Conservation (phyloP, 2,888 invertebrate genomes). For the Microdon myrmicae region DNA sequence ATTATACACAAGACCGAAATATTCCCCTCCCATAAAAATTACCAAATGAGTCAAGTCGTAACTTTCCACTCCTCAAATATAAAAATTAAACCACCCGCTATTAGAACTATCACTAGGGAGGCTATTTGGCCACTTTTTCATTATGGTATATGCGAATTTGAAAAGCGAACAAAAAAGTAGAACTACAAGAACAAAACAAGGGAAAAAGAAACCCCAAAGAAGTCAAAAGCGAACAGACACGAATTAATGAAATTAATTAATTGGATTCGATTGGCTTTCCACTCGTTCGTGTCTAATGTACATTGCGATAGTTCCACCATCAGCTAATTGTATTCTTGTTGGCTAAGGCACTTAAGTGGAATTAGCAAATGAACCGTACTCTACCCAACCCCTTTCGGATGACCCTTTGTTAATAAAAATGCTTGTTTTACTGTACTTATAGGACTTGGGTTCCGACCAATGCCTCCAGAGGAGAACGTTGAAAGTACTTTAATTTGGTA, state of each 20-base stretch:
- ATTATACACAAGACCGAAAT: too few species aligned
- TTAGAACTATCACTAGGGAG: too few species aligned
- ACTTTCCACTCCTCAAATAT: too few species aligned
- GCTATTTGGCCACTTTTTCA: too few species aligned
- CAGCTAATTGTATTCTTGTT: not conserved
- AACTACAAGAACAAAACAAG: too few species aligned
- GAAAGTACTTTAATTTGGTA: slow-evolving; percentile 98
- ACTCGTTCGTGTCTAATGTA: not conserved
- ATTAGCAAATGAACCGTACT: not conserved
- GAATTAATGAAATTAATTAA: slow-evolving; percentile 58
- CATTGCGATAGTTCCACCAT: not conserved
- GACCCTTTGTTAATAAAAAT: not conserved
- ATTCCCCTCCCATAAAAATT: too few species aligned
- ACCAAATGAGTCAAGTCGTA: too few species aligned
- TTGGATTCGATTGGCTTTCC: slow-evolving; percentile 54
- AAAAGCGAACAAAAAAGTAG: too few species aligned
- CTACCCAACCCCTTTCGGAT: not conserved
- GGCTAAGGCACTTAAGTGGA: slow-evolving; percentile 9
- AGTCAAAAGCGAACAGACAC: slow-evolving; percentile 5
- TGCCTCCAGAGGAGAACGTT: slow-evolving; percentile 90
- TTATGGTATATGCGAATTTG: too few species aligned
- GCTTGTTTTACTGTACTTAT: slow-evolving; percentile 53
- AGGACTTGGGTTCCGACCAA: slow-evolving; percentile 97
- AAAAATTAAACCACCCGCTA: too few species aligned
- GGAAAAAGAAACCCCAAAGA: not conserved